Conservation (phyloP, 2,113 vertebrate genomes). For the Channa maculata region DNA sequence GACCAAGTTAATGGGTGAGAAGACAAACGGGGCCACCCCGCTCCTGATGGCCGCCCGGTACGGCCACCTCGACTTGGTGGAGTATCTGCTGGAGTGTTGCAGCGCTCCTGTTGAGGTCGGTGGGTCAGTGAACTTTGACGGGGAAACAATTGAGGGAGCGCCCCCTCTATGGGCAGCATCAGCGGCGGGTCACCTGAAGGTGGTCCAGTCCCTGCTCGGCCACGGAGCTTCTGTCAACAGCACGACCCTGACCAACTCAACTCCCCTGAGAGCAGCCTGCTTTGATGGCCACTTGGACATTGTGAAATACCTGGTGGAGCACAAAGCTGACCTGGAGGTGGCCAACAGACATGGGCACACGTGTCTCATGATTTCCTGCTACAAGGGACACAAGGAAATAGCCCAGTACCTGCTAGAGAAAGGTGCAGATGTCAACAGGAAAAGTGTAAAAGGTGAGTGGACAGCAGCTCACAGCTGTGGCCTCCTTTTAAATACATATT, state of each 20-base stretch:
- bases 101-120: slow-evolving; percentile 92
- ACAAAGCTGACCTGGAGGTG: slow-evolving; percentile 96
- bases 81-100: slow-evolving; percentile 95
- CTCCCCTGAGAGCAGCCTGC: slow-evolving; percentile 93
- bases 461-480: fast-evolving
- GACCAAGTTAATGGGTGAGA: slow-evolving; percentile 91
- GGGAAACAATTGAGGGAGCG: slow-evolving; percentile 97
- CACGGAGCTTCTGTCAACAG: slow-evolving; percentile 97
- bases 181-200: slow-evolving; percentile 94
- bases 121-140: slow-evolving; percentile 97
- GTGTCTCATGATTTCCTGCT: slow-evolving; percentile 98
- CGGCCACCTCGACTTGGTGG: slow-evolving; percentile 97
- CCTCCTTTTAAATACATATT: neutral
- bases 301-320: slow-evolving; percentile 96
- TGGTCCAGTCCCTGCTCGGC: slow-evolving; percentile 94
- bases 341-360: slow-evolving; percentile 98
- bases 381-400: slow-evolving; percentile 98
- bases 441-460: slow-evolving; percentile 95
- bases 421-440: slow-evolving; percentile 97
- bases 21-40: slow-evolving; percentile 95
- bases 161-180: slow-evolving; percentile 97
- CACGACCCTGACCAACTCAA: slow-evolving; percentile 97
- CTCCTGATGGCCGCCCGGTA: slow-evolving; percentile 96
- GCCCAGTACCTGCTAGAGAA: slow-evolving; percentile 97
- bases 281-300: slow-evolving; percentile 98